Evolutionary conservation across 2,888 invertebrate genomes (phyloP).

Genomic region (Cryptus viduatorius): DNA sequence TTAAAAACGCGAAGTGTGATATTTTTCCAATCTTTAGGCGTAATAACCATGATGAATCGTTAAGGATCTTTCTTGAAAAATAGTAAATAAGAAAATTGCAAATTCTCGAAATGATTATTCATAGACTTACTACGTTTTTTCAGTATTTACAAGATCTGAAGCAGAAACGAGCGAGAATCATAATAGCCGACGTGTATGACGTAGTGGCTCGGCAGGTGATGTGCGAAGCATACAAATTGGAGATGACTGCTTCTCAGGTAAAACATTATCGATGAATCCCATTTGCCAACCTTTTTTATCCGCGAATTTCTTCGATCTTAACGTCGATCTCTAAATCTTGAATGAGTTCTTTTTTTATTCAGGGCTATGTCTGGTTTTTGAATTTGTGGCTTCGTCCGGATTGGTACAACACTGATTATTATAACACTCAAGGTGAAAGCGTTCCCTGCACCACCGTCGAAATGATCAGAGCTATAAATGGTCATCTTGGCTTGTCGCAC

Average conservation of each 20-base stretch:
- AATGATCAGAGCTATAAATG: conserved; percentile 90
- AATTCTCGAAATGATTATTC: not conserved
- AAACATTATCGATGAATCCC: conserved; percentile 57
- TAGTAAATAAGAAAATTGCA: not conserved
- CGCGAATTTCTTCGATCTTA: not conserved
- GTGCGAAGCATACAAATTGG: conserved; percentile 91
- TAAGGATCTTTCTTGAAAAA: too few species aligned
- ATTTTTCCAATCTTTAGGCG: too few species aligned
- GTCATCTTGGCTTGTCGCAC: conserved; percentile 90
- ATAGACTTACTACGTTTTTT: conserved; percentile 67
- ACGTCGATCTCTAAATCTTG: conserved; percentile 14
- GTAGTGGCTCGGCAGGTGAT: conserved; percentile 91
- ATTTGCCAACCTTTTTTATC: not conserved
- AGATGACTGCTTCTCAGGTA: conserved; percentile 88
- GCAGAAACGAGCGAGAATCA: conserved; percentile 89
- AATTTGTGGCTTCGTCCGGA: conserved; percentile 90
- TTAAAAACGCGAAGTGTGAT: too few species aligned
- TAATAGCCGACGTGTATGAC: conserved; percentile 93
- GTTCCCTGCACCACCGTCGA: conserved; percentile 88
- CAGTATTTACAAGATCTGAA: conserved; percentile 89
- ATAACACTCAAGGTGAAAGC: conserved; percentile 84
- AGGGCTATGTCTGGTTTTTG: conserved; percentile 95
- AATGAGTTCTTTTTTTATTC: conserved; percentile 55
- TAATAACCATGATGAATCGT: too few species aligned
- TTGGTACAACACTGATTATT: conserved; percentile 88